phyloP scores from a whole-genome alignment of 2,888 invertebrate genomes.

The Hylaea fasciaria region DNA sequence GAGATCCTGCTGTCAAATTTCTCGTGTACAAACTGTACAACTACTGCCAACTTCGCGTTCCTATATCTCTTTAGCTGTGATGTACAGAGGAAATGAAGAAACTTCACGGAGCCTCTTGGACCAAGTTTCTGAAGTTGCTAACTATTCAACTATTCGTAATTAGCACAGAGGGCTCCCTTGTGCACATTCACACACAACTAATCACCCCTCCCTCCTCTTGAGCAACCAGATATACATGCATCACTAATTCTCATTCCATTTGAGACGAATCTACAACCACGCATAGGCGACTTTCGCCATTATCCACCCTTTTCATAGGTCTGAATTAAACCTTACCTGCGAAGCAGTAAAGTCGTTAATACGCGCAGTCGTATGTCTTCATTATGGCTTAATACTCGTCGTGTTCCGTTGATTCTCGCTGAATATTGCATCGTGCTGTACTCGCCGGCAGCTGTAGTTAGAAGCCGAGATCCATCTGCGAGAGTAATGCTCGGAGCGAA shows the following conservation, averaged over 20 bases:
- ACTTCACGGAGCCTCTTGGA: constrained; percentile 2
- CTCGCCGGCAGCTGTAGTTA: constrained; percentile 10
- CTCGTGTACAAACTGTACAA: too few relatives aligned
- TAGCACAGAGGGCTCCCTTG: constrained; percentile 9
- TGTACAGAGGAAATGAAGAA: not conserved
- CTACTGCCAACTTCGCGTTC: too few relatives aligned
- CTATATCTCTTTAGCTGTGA: too few relatives aligned
- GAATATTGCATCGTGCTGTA: constrained; percentile 24
- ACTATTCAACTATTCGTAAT: constrained; percentile 20
- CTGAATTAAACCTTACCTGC: constrained; percentile 3
- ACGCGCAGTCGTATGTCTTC: constrained; percentile 32
- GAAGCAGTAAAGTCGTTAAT: not conserved
- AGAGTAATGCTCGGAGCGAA: not conserved
- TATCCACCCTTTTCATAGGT: not conserved
- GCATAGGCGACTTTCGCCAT: not conserved
- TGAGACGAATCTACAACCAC: constrained; percentile 9
- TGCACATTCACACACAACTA: constrained; percentile 19
- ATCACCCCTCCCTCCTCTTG: constrained; percentile 5
- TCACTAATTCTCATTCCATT: constrained; percentile 21
- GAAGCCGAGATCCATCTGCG: constrained; percentile 8
- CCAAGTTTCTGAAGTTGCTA: constrained; percentile 3
- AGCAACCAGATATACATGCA: constrained; percentile 15
- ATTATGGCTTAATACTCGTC: constrained; percentile 28
- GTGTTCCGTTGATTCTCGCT: constrained; percentile 31
- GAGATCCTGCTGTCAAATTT: too few relatives aligned